Percentiles rank a stretch among this genome's conserved stretches.
phyloP scores from a whole-genome alignment of 1,140 invertebrate genomes.

The Aleiodes sp. region DNA sequence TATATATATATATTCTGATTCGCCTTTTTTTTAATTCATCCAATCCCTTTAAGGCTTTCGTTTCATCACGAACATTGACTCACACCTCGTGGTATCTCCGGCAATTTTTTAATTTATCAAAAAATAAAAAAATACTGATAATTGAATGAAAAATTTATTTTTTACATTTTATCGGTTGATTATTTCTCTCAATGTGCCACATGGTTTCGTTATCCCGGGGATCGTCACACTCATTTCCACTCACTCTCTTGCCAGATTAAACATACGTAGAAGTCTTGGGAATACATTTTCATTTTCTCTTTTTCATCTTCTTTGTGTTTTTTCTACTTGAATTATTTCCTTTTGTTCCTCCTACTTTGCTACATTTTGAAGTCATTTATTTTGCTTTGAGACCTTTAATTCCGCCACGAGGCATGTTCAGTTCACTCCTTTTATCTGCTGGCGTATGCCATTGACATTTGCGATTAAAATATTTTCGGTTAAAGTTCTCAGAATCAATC shows the following conservation, averaged over 20 bases:
- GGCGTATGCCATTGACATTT: not conserved
- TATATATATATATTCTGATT: too few relatives aligned
- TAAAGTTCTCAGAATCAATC: not conserved
- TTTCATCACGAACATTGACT: conserved; percentile 1
- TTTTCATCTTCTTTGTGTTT: not conserved
- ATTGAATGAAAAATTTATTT: not conserved
- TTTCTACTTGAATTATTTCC: not conserved
- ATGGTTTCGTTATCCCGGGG: conserved; percentile 10
- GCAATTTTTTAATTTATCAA: too few relatives aligned
- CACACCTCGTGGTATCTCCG: not conserved
- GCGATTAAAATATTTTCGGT: not conserved
- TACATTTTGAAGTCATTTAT: too few relatives aligned
- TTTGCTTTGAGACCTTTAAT: too few relatives aligned
- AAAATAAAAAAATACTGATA: too few relatives aligned
- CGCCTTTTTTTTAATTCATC: not conserved
- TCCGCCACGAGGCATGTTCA: conserved; percentile 16
- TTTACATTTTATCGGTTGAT: not conserved
- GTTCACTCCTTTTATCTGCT: too few relatives aligned
- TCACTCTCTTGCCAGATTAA: not conserved
- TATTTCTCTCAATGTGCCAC: conserved; percentile 24
- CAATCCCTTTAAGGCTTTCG: not conserved
- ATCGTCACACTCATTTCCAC: conserved; percentile 15
- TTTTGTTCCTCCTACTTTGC: not conserved
- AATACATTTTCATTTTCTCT: conserved; percentile 21
- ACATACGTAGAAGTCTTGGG: not conserved